Conservation (phyloP, 2,113 vertebrate species). For the Pelobates fuscus region DNA sequence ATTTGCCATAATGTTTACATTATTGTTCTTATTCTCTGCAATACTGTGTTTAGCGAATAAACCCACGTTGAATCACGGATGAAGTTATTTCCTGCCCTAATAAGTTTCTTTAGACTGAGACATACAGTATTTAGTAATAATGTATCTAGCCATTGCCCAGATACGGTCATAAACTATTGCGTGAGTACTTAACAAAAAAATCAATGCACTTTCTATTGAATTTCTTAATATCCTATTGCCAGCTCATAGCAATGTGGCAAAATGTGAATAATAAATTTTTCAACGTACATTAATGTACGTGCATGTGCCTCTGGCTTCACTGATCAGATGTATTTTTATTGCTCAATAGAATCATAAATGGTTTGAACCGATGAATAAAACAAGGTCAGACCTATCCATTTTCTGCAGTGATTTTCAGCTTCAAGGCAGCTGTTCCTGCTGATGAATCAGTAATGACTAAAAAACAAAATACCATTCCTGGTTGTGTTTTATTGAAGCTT, state of each 20-base stretch:
- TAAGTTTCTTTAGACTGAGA: too few relatives aligned
- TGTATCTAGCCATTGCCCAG: too few relatives aligned
- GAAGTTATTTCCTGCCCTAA: too few relatives aligned
- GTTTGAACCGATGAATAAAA: background rate
- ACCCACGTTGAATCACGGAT: too few relatives aligned
- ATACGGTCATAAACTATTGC: too few relatives aligned
- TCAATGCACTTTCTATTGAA: too few relatives aligned
- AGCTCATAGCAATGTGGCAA: background rate
- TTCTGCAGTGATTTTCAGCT: slow-evolving; percentile 2
- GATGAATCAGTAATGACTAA: slow-evolving; percentile 25
- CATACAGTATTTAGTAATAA: too few relatives aligned
- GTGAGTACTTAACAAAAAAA: too few relatives aligned
- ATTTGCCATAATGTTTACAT: too few relatives aligned
- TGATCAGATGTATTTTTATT: background rate
- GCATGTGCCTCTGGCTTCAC: background rate
- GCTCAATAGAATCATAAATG: background rate
- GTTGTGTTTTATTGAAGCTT: background rate
- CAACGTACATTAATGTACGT: background rate
- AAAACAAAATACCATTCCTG: background rate
- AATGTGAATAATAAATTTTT: background rate
- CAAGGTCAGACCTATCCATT: slow-evolving; percentile 12
- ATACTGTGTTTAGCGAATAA: too few relatives aligned
- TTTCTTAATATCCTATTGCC: too few relatives aligned
- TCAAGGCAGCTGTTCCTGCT: background rate
- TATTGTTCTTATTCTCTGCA: too few relatives aligned